Evolutionary conservation across 2,797 vertebrate species (phyloP).

Genomic region (Buceros bicornis): DNA sequence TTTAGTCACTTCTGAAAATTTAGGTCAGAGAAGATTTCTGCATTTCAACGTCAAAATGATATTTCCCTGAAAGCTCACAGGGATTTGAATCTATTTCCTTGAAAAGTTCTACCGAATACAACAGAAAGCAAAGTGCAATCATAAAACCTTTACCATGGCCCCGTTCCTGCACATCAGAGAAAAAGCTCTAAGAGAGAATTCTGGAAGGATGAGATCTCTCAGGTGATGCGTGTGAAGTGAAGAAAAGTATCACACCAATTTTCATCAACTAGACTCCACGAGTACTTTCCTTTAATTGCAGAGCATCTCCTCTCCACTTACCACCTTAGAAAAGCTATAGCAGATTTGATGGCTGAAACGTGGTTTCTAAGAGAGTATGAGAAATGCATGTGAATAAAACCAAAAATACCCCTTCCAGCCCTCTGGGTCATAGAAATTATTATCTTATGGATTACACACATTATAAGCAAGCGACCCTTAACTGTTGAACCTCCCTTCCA

Average conservation of each 20-base stretch:
- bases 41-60: conserved; percentile 58
- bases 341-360: not conserved
- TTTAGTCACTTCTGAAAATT: conserved; percentile 34
- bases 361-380: conserved; percentile 8
- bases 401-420: not conserved
- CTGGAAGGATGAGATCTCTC: not conserved
- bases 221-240: not conserved
- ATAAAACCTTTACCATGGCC: not conserved
- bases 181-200: not conserved
- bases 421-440: not conserved
- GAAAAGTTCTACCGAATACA: conserved; percentile 12
- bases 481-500: conserved; percentile 47
- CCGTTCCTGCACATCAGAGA: not conserved
- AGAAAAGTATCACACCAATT: not conserved
- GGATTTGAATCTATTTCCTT: conserved; percentile 28
- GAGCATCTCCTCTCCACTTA: not conserved
- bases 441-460: conserved; percentile 22
- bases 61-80: conserved; percentile 49
- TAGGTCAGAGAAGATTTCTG: conserved; percentile 50
- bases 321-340: not conserved
- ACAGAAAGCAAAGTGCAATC: conserved; percentile 2
- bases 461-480: conserved; percentile 53
- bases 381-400: conserved; percentile 2
- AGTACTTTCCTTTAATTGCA: not conserved
- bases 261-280: rapidly evolving